Conservation (phyloP, 1,140 invertebrate species). For the Leucophenga varia region DNA sequence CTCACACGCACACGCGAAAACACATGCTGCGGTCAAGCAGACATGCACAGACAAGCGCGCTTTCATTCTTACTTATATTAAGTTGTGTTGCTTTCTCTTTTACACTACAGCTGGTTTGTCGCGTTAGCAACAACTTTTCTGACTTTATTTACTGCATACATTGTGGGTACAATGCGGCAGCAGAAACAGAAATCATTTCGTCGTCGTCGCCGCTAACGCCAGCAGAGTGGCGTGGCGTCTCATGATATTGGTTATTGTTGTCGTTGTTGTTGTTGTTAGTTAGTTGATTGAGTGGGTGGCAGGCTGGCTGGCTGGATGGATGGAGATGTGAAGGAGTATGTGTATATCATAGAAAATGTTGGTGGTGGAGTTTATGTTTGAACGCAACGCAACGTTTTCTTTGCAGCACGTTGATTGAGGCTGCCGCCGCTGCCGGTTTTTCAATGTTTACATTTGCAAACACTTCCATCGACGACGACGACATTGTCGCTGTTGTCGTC, state of each 20-base stretch:
- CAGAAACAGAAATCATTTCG: too few species aligned
- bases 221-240: neutral
- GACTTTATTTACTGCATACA: slow-evolving; percentile 2
- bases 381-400: too few species aligned
- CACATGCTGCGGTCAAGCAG: neutral
- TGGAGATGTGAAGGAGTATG: too few species aligned
- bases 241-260: neutral
- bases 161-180: too few species aligned
- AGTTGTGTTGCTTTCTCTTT: slow-evolving; percentile 19
- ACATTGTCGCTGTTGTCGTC: too few species aligned
- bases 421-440: slow-evolving; percentile 12
- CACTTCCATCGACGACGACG: too few species aligned
- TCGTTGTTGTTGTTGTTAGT: neutral
- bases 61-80: neutral
- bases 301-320: too few species aligned
- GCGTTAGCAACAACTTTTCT: slow-evolving; percentile 54
- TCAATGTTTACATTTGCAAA: slow-evolving; percentile 30
- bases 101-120: slow-evolving; percentile 29
- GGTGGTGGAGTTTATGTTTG: too few species aligned
- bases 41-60: neutral
- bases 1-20: slow-evolving; percentile 2
- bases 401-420: too few species aligned
- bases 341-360: too few species aligned
- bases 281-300: neutral
- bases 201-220: neutral